phyloP scores from a whole-genome alignment of 1,140 invertebrate species.

The Orius laevigatus region DNA sequence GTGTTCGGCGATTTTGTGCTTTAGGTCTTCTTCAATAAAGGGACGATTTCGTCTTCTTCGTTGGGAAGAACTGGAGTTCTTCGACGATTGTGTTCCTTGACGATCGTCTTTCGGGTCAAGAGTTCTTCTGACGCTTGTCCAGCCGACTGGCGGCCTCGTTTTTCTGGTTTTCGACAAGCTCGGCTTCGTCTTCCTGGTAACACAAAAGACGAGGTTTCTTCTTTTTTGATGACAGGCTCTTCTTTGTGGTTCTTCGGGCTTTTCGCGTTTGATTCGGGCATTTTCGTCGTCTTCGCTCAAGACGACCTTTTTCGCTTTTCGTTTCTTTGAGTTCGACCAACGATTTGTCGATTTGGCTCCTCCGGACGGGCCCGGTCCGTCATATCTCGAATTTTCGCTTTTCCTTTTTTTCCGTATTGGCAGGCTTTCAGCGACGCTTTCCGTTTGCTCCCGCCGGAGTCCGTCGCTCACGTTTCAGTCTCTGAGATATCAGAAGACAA shows the following conservation, averaged over 20 bases:
- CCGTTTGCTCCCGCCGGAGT: neutral
- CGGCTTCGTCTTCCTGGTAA: slow-evolving; percentile 1
- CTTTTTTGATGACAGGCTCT: neutral
- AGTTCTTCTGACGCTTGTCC: neutral
- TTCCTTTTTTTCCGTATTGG: too few species aligned
- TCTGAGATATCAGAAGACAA: slow-evolving; percentile 3
- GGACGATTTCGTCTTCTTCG: slow-evolving; percentile 8
- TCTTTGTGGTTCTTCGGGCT: slow-evolving; percentile 19
- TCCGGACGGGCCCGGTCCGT: too few species aligned
- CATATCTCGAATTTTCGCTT: too few species aligned
- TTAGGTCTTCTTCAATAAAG: slow-evolving; percentile 8
- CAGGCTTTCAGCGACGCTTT: too few species aligned
- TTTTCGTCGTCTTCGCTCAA: neutral
- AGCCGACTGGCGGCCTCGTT: neutral
- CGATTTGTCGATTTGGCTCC: too few species aligned
- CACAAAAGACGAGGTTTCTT: slow-evolving; percentile 5
- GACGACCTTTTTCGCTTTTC: neutral
- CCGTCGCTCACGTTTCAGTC: slow-evolving; percentile 5
- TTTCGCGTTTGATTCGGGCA: neutral
- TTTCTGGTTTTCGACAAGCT: neutral
- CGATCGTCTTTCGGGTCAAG: too few species aligned
- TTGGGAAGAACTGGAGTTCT: neutral
- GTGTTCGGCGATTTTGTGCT: slow-evolving; percentile 21
- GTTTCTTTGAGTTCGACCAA: neutral
- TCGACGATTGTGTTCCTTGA: neutral